Evolutionary conservation across 2,113 vertebrate genomes (phyloP).

Genomic region (Poeciliopsis turrubarensis): DNA sequence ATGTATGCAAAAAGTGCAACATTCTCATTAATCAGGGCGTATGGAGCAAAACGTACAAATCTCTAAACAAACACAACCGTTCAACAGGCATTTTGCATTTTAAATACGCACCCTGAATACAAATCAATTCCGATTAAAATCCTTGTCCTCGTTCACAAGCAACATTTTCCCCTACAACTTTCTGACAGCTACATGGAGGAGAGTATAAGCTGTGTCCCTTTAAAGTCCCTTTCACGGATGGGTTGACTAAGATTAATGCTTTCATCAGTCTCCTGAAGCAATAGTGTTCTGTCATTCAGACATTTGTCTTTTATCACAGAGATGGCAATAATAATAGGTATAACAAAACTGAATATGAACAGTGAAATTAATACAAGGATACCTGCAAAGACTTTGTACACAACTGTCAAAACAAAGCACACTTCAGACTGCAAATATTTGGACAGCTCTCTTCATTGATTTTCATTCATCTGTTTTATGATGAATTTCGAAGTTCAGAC

Average conservation of each 20-base stretch:
- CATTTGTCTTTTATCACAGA: background rate
- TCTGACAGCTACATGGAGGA: background rate
- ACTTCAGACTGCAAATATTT: background rate
- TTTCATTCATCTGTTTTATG: background rate
- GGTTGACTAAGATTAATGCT: background rate
- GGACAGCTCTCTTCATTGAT: background rate
- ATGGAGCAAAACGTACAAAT: constrained; percentile 10
- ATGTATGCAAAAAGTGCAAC: constrained; percentile 30
- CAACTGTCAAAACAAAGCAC: background rate
- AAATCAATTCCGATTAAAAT: constrained; percentile 22
- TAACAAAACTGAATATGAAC: background rate
- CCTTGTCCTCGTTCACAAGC: background rate
- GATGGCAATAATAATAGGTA: background rate
- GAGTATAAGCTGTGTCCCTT: background rate
- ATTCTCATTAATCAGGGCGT: constrained; percentile 26
- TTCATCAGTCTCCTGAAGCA: background rate
- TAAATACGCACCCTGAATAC: constrained; percentile 18
- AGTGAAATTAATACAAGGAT: background rate
- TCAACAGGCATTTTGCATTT: constrained; percentile 35
- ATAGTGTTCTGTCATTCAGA: background rate
- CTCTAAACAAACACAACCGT: constrained; percentile 1
- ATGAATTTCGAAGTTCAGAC: background rate
- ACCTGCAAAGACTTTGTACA: background rate
- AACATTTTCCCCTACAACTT: background rate
- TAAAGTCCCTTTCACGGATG: background rate